phyloP scores from a whole-genome alignment of 2,888 invertebrate species.

The Entomobrya proxima region DNA sequence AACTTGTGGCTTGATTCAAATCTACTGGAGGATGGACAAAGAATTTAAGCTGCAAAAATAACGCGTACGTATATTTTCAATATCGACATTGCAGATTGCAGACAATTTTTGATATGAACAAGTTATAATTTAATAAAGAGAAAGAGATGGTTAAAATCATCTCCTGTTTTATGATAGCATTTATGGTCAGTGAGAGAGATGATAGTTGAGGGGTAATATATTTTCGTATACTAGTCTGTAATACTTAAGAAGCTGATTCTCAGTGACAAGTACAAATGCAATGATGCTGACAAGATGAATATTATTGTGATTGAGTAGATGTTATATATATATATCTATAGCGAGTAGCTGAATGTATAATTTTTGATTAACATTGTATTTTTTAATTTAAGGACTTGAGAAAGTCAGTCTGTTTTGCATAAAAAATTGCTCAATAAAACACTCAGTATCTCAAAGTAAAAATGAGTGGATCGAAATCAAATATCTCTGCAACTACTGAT shows the following conservation, averaged over 20 bases:
- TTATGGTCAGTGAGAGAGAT: constrained; percentile 3
- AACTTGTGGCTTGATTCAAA: constrained; percentile 60
- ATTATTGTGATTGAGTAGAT: constrained; percentile 57
- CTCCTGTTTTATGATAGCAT: constrained; percentile 17
- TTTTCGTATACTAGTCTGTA: constrained; percentile 65
- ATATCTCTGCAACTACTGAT: too few species aligned
- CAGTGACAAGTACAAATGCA: constrained; percentile 63
- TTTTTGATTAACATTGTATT: neutral
- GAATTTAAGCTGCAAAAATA: constrained; percentile 5
- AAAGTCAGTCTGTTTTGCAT: constrained; percentile 17
- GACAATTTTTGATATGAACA: constrained; percentile 43
- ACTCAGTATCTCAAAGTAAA: neutral
- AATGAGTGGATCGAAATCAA: too few species aligned
- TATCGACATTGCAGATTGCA: neutral
- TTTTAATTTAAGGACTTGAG: constrained; percentile 33
- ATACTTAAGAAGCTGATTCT: constrained; percentile 61
- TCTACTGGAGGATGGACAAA: neutral
- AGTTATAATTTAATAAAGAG: neutral
- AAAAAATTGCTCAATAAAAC: constrained; percentile 53
- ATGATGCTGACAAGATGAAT: constrained; percentile 43
- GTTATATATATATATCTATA: constrained; percentile 21
- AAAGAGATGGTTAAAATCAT: neutral
- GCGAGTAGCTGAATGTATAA: neutral
- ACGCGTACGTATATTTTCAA: neutral
- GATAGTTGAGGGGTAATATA: constrained; percentile 27